Percentiles rank a stretch among this genome's conserved stretches.
Evolutionary conservation across 2,113 vertebrate species (phyloP).

Genomic region (Accipiter cooperii): DNA sequence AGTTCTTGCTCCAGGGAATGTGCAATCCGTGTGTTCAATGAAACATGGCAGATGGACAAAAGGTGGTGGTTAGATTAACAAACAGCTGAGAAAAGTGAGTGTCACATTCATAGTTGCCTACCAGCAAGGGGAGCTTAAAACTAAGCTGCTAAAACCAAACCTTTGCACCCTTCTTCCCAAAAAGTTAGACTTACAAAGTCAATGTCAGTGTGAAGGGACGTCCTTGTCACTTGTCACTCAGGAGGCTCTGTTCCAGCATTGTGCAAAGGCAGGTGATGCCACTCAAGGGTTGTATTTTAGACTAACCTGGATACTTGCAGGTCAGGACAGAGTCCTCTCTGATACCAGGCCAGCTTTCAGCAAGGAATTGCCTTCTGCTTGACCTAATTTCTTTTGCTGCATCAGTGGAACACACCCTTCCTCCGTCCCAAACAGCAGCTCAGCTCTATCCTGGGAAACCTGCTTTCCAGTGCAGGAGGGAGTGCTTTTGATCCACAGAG

Average conservation of each 20-base stretch:
- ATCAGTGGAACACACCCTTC: background rate
- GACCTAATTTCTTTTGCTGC: background rate
- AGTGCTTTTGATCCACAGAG: fast-evolving
- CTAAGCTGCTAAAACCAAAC: background rate
- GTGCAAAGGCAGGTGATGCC: background rate
- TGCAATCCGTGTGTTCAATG: constrained; percentile 46
- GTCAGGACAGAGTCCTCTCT: background rate
- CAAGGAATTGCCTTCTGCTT: background rate
- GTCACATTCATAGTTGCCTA: background rate
- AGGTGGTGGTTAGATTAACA: constrained; percentile 32
- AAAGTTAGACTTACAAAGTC: background rate
- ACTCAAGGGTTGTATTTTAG: background rate
- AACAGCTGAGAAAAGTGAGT: background rate
- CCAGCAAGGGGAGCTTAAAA: background rate
- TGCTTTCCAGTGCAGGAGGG: background rate
- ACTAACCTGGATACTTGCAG: background rate
- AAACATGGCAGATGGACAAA: constrained; percentile 52
- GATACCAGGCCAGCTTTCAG: background rate
- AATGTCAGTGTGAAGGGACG: background rate
- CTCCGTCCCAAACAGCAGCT: background rate
- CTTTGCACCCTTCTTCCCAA: background rate
- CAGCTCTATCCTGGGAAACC: background rate
- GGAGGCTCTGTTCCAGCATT: background rate
- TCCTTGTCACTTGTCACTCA: background rate
- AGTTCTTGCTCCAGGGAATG: constrained; percentile 48